A percentile compares a stretch with the other conserved stretches of the same genome.
Evolutionary conservation across 2,888 invertebrate genomes (phyloP).

Genomic region (Hermaeophaga mercurialis): DNA sequence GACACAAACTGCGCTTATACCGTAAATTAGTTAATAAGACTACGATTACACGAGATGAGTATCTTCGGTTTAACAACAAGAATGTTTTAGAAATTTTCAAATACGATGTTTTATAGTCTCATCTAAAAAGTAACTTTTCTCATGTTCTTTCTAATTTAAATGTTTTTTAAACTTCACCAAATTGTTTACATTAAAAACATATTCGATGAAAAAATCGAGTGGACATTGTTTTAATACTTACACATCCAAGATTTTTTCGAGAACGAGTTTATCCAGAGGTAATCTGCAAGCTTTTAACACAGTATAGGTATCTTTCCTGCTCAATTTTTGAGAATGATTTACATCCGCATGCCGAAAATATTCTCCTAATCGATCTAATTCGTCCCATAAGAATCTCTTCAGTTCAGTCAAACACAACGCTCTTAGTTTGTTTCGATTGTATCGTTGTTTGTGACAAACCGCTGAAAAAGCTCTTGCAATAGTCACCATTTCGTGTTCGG

Average conservation of each 20-base stretch:
- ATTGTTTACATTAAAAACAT: too few species aligned
- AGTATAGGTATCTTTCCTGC: slow-evolving; percentile 65
- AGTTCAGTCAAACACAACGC: slow-evolving; percentile 74
- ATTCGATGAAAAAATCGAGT: neutral
- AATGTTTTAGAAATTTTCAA: too few species aligned
- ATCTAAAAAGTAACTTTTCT: too few species aligned
- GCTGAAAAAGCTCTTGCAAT: slow-evolving; percentile 75
- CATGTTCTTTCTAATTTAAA: too few species aligned
- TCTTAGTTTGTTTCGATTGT: slow-evolving; percentile 61
- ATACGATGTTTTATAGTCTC: too few species aligned
- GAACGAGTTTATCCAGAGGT: slow-evolving; percentile 69
- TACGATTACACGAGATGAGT: too few species aligned
- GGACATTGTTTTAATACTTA: too few species aligned
- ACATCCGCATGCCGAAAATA: slow-evolving; percentile 65
- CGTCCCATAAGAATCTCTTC: slow-evolving; percentile 75
- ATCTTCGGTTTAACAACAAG: too few species aligned
- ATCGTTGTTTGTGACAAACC: slow-evolving; percentile 59
- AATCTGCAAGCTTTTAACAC: slow-evolving; percentile 71
- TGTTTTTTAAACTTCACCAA: too few species aligned
- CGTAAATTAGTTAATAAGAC: too few species aligned
- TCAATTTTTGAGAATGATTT: slow-evolving; percentile 63
- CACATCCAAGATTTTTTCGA: slow-evolving; percentile 74
- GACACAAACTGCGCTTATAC: too few species aligned
- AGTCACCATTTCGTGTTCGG: slow-evolving; percentile 82
- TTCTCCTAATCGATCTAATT: slow-evolving; percentile 66